These are phyloP conservation scores for Nomada lathburiana DNA, from an alignment of 2,888 invertebrate genomes.

Conservation along the genomic window DNA sequence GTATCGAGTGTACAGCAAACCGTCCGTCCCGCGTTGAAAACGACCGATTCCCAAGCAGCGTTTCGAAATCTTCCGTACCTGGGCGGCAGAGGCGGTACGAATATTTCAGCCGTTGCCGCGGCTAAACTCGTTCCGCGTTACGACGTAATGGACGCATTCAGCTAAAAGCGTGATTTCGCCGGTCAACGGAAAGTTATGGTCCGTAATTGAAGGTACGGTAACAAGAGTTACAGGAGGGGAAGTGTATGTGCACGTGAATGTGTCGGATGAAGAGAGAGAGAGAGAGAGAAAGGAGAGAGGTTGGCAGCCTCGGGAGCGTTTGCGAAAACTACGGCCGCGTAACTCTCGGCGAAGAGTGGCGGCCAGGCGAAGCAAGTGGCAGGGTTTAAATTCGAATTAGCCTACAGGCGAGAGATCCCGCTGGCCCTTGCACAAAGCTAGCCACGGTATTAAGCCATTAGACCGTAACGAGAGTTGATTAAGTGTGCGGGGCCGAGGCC, in stretches of 20 bases:
- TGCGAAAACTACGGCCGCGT: slow-evolving; percentile 54
- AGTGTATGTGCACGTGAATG: not conserved
- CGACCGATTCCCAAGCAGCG: slow-evolving; percentile 4
- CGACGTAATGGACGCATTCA: slow-evolving; percentile 57
- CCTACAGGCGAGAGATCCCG: slow-evolving; percentile 63
- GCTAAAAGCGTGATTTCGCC: slow-evolving; percentile 59
- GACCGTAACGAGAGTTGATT: slow-evolving; percentile 78
- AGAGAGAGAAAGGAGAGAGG: not conserved
- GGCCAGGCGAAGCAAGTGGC: slow-evolving; percentile 44
- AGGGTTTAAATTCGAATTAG: slow-evolving; percentile 78
- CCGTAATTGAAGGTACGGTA: slow-evolving; percentile 45
- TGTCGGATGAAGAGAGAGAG: not conserved
- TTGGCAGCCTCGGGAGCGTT: slow-evolving; percentile 39
- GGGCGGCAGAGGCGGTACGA: not conserved
- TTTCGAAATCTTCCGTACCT: not conserved
- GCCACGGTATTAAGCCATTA: slow-evolving; percentile 78
- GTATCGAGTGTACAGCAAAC: not conserved
- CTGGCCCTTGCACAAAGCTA: slow-evolving; percentile 74
- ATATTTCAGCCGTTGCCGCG: slow-evolving; percentile 33
- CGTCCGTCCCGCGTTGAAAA: not conserved
- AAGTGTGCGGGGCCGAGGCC: slow-evolving; percentile 64
- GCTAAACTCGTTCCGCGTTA: slow-evolving; percentile 54
- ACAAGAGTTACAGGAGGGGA: slow-evolving; percentile 47
- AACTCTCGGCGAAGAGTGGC: slow-evolving; percentile 61
- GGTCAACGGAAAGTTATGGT: slow-evolving; percentile 57